Conservation (phyloP, 2,113 vertebrate species). For the Tauraco erythrolophus region DNA sequence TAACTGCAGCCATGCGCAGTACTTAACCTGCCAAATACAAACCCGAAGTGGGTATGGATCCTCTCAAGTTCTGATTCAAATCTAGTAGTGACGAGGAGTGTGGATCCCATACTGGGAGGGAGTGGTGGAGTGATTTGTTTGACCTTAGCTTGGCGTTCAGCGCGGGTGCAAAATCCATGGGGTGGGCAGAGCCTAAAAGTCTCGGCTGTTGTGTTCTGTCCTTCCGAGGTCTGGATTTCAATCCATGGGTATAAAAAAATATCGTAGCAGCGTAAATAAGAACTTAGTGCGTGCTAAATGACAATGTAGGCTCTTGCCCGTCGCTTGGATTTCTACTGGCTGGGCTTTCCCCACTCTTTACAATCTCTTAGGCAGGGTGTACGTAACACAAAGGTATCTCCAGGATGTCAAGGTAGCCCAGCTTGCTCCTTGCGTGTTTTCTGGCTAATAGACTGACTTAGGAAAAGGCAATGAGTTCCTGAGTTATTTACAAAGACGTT, state of each 20-base stretch:
- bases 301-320: accelerated
- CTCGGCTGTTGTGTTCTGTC: background rate
- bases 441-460: background rate
- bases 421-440: background rate
- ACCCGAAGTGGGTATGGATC: background rate
- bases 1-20: background rate
- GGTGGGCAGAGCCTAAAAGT: background rate
- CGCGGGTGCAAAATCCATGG: background rate
- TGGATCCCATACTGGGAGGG: background rate
- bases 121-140: background rate
- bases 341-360: too few species aligned
- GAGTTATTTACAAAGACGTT: background rate
- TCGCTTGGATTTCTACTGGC: background rate
- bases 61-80: background rate
- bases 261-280: accelerated
- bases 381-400: accelerated
- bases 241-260: background rate
- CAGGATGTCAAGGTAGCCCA: background rate
- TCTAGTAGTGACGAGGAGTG: background rate
- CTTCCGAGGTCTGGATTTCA: background rate
- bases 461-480: background rate
- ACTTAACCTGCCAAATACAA: background rate
- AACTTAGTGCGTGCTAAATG: accelerated
- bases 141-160: background rate
- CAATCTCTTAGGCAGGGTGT: background rate